Evolutionary conservation across 2,113 vertebrate genomes (phyloP).

Genomic region (Calcarius ornatus): DNA sequence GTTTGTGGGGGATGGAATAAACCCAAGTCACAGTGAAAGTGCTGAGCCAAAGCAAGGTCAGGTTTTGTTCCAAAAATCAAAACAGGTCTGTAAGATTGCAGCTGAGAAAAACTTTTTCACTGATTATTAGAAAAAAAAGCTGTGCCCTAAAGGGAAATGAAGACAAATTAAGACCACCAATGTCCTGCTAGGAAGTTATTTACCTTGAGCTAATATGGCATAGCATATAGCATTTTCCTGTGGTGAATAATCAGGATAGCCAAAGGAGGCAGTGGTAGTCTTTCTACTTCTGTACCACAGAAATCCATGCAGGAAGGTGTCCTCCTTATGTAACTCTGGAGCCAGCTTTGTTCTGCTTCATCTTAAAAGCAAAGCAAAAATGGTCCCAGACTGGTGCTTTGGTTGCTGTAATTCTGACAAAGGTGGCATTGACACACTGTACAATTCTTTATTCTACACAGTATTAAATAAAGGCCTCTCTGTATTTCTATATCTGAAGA

Average conservation of each 20-base stretch:
- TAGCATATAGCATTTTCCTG: background rate
- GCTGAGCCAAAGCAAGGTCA: background rate
- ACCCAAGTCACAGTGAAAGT: background rate
- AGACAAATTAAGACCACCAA: background rate
- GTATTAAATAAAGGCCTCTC: background rate
- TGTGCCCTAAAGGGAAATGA: background rate
- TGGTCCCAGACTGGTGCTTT: background rate
- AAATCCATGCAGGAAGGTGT: background rate
- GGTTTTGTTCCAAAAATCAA: background rate
- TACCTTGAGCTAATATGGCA: background rate
- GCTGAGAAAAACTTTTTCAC: background rate
- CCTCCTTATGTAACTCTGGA: background rate
- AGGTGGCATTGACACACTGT: background rate
- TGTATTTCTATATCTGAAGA: background rate
- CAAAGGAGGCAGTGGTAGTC: background rate
- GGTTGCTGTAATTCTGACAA: background rate
- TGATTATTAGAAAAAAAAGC: background rate
- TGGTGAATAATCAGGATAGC: background rate
- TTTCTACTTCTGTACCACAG: background rate
- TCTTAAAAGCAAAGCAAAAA: background rate
- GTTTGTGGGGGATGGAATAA: background rate
- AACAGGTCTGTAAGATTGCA: background rate
- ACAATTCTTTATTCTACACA: background rate
- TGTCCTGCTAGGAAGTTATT: background rate
- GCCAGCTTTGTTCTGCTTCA: background rate